Conservation (phyloP, 2,888 invertebrate species). For the Lycophotia porphyrea region DNA sequence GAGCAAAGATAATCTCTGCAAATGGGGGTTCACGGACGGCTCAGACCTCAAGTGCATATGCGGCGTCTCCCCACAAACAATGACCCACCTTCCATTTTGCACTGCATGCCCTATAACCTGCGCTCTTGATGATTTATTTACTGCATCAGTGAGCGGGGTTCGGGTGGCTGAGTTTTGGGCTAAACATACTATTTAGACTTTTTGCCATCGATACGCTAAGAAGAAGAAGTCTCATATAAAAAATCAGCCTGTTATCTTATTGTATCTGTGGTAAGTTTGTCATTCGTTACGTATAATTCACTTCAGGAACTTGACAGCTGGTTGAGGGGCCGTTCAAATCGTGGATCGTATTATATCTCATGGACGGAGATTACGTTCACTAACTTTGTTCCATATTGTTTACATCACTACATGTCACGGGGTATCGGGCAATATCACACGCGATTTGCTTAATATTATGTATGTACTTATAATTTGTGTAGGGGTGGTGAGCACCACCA, state of each 20-base stretch:
- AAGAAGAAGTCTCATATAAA: constrained; percentile 19
- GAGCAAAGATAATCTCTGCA: no score
- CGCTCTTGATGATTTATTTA: no score
- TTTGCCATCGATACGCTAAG: no score
- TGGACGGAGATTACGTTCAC: constrained; percentile 83
- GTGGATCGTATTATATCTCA: constrained; percentile 74
- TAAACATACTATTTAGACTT: no score
- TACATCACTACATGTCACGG: constrained; percentile 48
- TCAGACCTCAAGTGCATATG: no score
- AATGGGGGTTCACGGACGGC: no score
- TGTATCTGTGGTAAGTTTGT: constrained; percentile 34
- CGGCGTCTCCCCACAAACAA: no score
- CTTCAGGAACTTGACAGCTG: constrained; percentile 52
- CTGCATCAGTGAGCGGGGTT: no score
- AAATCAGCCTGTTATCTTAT: constrained; percentile 35
- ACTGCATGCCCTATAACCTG: no score
- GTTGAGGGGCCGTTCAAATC: constrained; percentile 50
- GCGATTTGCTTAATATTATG: constrained; percentile 62
- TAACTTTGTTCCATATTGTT: constrained; percentile 53
- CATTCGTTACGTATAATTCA: constrained; percentile 49
- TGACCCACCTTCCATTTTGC: no score
- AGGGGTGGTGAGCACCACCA: constrained; percentile 37
- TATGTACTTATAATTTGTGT: constrained; percentile 59
- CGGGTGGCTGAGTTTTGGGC: no score
- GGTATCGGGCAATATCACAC: constrained; percentile 44